Base-by-base conservation (phyloP, 2,113 vertebrate species). In the Fregetta grallaria region DNA sequence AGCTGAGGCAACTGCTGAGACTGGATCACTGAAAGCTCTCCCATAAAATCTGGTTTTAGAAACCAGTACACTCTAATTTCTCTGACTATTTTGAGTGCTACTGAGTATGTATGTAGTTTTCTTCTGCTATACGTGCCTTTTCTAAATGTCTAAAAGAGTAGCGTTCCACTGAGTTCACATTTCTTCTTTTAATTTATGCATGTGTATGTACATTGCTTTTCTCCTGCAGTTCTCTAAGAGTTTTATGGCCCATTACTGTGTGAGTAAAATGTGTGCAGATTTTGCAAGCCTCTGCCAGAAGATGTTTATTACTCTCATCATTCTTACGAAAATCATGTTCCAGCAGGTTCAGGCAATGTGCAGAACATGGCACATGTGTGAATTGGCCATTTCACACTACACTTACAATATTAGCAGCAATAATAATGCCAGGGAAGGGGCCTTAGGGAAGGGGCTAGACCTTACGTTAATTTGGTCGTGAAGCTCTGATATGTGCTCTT, bases 301-400 rank as follows among this genome's bases (percentile, higher is more conserved):
- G 97, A 98, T 97, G 97, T 98, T 98, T 98, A 98, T 98, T 98
- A 97, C 95, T 93, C 94, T 96, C 97, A 98, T 98, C 97, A 98
- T 97, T 98, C 98, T 98, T 97, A 94, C 3, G 96, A 97, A 98
- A 98, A 98, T 97, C 98, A 97, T 96, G 97, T 98, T 98, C 97
- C 97, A 98, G 97, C 97, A 97, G 97, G 98, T 98, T 98, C 93
- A 97, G 97, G 91, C 97, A 96, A 95, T 97, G 92, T 96, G 85
- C 92, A 96, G 97, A 98, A 94, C 58, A 59, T 94, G 96, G 84
- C 94, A 95, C 94, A 97, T 96, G 97, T 98, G 98, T 98, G 98
- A 98, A 98, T 98, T 97, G 97, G 97, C 98, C 95, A 95, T 98
- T 98, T 98, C 96, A 97, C 96, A 95, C 95, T 61, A 80, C 97